Base-by-base conservation (phyloP, 2,113 vertebrate genomes). In the Nesogale talazaci region DNA sequence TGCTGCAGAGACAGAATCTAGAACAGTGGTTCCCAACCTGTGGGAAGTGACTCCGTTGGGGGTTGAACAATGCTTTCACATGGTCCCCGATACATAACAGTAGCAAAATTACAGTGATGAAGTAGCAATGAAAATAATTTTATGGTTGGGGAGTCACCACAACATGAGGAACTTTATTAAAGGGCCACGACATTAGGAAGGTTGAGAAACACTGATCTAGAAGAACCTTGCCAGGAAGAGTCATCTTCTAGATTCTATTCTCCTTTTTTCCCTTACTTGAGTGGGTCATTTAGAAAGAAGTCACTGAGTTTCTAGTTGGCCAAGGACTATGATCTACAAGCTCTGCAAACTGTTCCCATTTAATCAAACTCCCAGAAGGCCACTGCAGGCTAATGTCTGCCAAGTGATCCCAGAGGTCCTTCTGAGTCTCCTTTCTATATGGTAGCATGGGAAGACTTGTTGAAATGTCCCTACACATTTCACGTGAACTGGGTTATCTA, bases 291-390 rank as follows among this genome's bases (percentile, higher is more conserved):
- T 80, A 93, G 67, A 38, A 34, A 56, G 80, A 89, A 75, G 25
- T 80, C 29, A 78, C 3, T 16, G 31, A 46, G 27, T 88, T 94
- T 87, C 82, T 42, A 57, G 72, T 89, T 91, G 93, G 38, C 69
- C 52, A 65, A 61, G 25, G 63, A 31, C 78, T 80, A 40, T 36
- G 15, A 29, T 52, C 46, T 52, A 52, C 14, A 12, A 52, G 46
- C 16, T 84, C 67, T 23, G 42, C 34, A n/a, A 31, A 88, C 72
- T 83, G 27, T 17, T 19, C n/a, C 36, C 56, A 52, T 11, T 91
- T 23, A 56, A 38, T 29, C 6, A 52, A 90, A 46, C 31, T 27
- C 57, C 34, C 2, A 10, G 40, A 76, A 84, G 38, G 5, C 31
- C 27, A 9, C 46, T 72, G 6, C 14, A 23, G 63, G 36, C 61